Base-by-base conservation (phyloP, 2,113 vertebrate species). In the Antechinus stuartii region DNA sequence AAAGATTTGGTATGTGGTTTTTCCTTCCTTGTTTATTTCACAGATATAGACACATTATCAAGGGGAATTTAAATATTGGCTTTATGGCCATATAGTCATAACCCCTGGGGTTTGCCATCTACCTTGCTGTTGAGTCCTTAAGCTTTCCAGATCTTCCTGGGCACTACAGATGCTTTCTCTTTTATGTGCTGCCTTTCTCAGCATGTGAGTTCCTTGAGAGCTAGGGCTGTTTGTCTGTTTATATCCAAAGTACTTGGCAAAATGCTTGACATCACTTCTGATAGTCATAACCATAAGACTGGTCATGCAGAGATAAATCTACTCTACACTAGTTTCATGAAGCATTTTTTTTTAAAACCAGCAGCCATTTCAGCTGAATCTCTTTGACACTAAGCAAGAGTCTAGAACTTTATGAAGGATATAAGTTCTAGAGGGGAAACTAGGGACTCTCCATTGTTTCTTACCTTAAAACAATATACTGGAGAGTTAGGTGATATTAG, bases 401-500 rank as follows among this genome's bases (percentile, higher is more conserved):
- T 61, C 11, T 16, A 68, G 35, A 16, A 9, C 16, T 76, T 76
- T 5, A 7, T 76, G 19, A 42, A 76, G 35, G 1, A 84, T 42
- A 23, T 76, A 76, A 76, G 61, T 84, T 16, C 68, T 84, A 23
- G 68, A 84, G 19, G 27, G 6, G 16, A 76, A 76, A 12, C 14
- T 1, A 19, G 12, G 14, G 35, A 16, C 61, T 76, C 35, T 76
- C n/a, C 14, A 76, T 76, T 76, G 12, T 76, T 61, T 61, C 27
- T 61, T 61, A 30, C 10, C 10, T 61, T 61, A 35, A 68, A 68
- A 35, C 30, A 68, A 76, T 76, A 22, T 42, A 19, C 35, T 42
- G 35, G 19, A 42, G 35, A 49, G 56, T 24, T 57, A 93, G 27
- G 47, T 96, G 26, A 95, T 76, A 68, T 90, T 91, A 90, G 26